Base-by-base conservation (phyloP, 2,888 invertebrate genomes). In the Drymonia ruficornis region DNA sequence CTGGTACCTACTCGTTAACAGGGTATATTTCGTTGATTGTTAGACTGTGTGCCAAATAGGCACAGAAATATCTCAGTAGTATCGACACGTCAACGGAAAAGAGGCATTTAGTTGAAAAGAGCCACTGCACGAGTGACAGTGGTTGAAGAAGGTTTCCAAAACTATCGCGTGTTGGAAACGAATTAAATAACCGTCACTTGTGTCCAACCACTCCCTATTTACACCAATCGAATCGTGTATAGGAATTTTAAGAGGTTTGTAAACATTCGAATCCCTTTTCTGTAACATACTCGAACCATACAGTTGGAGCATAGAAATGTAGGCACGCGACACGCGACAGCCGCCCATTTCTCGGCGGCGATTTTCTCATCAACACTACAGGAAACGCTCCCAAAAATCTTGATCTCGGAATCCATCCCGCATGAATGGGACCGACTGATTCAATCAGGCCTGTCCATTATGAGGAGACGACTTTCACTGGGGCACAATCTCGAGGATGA, bases 381-480 rank as follows among this genome's bases (percentile, higher is more conserved):
- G 72, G 70, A 72, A 74, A 67, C 61, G 61, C 53, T 55, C 50
- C 53, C 59, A 68, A 70, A 70, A 75, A 77, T 74, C 69, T 78
- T 76, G 81, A 83, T 83, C 76, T 71, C 59, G 65, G 70, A 78
- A 83, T 81, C 83, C 78, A 84, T 84, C 78, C 70, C 62, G 74
- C 67, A 55, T 83, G 81, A 87, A 86, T 83, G 78, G 83, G 76
- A 69, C 77, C 78, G 71, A 76, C 78, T 81, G 83, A 86, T 87
- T 83, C 83, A 85, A 87, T 87, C 86, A 83, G 67, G 72, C 65
- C 77, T 56, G 81, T 78, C 86, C 82, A 86, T 87, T 86, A 85
- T 79, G 74, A 75, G 58, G 72, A 72, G 81, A 77, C 79, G 81
- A 80, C 81, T 72, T 80, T 72, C 80, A 80, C 77, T 67, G 75